Percentiles rank a stretch among this genome's conserved stretches.
phyloP scores from a whole-genome alignment of 2,113 vertebrate genomes.

The Myotis davidii region DNA sequence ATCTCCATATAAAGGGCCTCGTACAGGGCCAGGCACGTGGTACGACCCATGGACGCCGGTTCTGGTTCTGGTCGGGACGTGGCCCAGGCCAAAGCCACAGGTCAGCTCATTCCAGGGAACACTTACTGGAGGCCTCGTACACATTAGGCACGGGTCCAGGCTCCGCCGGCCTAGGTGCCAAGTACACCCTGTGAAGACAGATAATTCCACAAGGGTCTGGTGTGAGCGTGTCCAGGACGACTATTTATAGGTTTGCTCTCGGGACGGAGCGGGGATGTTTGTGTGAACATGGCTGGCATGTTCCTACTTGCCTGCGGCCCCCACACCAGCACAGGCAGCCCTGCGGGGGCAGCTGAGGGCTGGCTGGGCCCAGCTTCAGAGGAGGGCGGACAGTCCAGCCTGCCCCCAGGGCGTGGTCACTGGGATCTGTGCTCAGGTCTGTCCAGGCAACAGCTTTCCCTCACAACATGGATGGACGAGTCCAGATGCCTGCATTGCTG shows the following conservation, averaged over 20 bases:
- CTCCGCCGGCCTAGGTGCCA: constrained; percentile 54
- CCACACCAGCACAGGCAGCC: neutral
- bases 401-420: neutral
- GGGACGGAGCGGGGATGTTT: constrained; percentile 59
- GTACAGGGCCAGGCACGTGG: constrained; percentile 52
- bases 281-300: constrained; percentile 69
- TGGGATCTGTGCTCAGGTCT: neutral
- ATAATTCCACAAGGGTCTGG: constrained; percentile 71
- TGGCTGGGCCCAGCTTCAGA: neutral
- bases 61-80: constrained; percentile 44
- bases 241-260: constrained; percentile 77
- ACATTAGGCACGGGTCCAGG: constrained; percentile 43
- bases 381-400: neutral
- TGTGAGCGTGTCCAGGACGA: constrained; percentile 58
- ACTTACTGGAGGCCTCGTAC: constrained; percentile 64
- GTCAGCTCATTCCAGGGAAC: constrained; percentile 62
- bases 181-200: constrained; percentile 69
- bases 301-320: constrained; percentile 22
- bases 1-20: constrained; percentile 74
- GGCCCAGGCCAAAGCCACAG: constrained; percentile 53
- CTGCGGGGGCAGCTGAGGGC: neutral
- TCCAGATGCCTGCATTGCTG: neutral
- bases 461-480: neutral
- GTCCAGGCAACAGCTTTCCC: neutral
- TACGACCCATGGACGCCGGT: constrained; percentile 61